Evolutionary conservation across 2,888 invertebrate species (phyloP), one percentile per base, ranked within the genome.

Genomic region (Pheosia gnoma): DNA sequence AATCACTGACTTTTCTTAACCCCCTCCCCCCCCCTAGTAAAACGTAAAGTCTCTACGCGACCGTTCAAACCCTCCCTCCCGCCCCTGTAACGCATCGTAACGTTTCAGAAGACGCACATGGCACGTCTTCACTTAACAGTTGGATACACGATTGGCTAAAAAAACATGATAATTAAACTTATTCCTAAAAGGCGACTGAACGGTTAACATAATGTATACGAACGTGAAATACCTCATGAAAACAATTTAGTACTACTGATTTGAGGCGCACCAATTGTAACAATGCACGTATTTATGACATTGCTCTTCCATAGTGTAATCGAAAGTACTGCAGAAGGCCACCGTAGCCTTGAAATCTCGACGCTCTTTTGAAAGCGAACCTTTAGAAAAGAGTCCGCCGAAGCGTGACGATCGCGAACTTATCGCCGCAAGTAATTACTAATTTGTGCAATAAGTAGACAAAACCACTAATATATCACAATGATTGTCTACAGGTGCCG

Each of bases 401-500:
- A 86, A 88, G 83, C 91, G 88, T 80, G 82, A 75, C 91, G 93
- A 81, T 91, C 93, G 86, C 91, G 92, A 92, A 91, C 92, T 92
- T 90, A 89, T 81, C 80, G 73, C 70, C 75, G 75, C 74, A 71
- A 70, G 63, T 67, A 57, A 74, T 68, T 58, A 68, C 59, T 45
- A 36, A 65, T 64, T 78, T 77, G 75, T 62, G 73, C 72, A 79
- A 80, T 51, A 25, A 25, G 25, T 25, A 66, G 38, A 53, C 67
- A 67, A 67, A 64, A 56, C 54, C 38, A 38, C 11, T 54, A 54
- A 55, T 39, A 39, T 53, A 53, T 39, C 39, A 55, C 54, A 54
- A n/a, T 55, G 55, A 51, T 8, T 51, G 7, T 51, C 25, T 25
- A 13, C 25, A 25, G 51, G 25, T 25, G 51, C 51, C n/a, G n/a